These are phyloP conservation scores for Fulica atra DNA, from an alignment of 2,113 vertebrate genomes.

Conservation along the genomic window DNA sequence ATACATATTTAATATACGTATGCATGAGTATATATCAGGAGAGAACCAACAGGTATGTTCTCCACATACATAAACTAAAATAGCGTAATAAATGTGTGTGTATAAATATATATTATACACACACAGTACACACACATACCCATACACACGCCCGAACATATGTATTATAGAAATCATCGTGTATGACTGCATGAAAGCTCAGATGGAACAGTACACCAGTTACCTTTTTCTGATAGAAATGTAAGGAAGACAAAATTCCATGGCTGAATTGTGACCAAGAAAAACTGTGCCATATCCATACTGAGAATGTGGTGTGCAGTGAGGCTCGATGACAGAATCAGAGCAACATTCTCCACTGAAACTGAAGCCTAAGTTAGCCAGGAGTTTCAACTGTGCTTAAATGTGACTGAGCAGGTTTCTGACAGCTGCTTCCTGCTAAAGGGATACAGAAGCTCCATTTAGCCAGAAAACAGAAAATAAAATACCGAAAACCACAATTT, in stretches of 20 bases:
- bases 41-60: constrained; percentile 62
- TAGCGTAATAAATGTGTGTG: constrained; percentile 52
- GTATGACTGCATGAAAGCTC: constrained; percentile 70
- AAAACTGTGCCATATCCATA: constrained; percentile 23
- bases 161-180: constrained; percentile 18
- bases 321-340: neutral
- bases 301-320: neutral
- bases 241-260: constrained; percentile 67
- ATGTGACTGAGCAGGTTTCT: constrained; percentile 36
- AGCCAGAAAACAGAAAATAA: constrained; percentile 46
- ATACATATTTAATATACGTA: constrained; percentile 75
- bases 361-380: constrained; percentile 32
- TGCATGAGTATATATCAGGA: constrained; percentile 71
- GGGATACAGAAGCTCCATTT: constrained; percentile 21
- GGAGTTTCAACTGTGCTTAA: constrained; percentile 50
- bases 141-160: constrained; percentile 63
- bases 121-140: constrained; percentile 33
- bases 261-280: constrained; percentile 41
- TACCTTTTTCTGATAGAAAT: constrained; percentile 60
- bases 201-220: constrained; percentile 65
- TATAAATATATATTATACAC: constrained; percentile 35
- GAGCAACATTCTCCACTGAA: constrained; percentile 3
- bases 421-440: constrained; percentile 45
- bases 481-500: neutral
- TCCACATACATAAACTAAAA: constrained; percentile 65